Percentiles rank a stretch among this genome's conserved stretches.
Evolutionary conservation across 2,797 vertebrate species (phyloP).

Genomic region (Sebastes ruberrimus): DNA sequence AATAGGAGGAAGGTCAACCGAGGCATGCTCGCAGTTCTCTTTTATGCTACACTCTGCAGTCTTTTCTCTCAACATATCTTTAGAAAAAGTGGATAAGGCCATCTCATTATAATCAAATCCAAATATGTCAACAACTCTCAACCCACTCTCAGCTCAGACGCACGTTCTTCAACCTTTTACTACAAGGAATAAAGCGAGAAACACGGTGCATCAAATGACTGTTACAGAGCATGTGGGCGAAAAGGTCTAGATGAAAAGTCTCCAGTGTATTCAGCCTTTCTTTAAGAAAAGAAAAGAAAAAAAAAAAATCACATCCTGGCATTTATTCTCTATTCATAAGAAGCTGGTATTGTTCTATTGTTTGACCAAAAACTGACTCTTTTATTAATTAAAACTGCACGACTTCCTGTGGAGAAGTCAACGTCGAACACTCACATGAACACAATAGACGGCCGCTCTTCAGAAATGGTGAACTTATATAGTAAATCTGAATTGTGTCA

Average conservation of each 20-base stretch:
- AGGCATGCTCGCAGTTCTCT: slow-evolving; percentile 44
- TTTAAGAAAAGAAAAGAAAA: slow-evolving; percentile 50
- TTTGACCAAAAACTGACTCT: slow-evolving; percentile 53
- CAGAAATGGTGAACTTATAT: slow-evolving; percentile 34
- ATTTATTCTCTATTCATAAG: slow-evolving; percentile 76
- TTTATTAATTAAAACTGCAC: slow-evolving; percentile 67
- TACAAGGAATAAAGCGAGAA: slow-evolving; percentile 50
- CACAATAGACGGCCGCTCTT: slow-evolving; percentile 5
- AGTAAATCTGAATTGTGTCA: slow-evolving; percentile 43
- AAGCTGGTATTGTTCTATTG: slow-evolving; percentile 78
- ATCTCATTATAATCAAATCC: slow-evolving; percentile 59
- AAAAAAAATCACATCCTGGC: slow-evolving; percentile 68
- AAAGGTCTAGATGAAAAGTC: slow-evolving; percentile 67
- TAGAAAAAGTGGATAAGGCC: slow-evolving; percentile 36
- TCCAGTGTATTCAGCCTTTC: slow-evolving; percentile 59
- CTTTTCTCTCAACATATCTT: slow-evolving; percentile 35
- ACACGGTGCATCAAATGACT: slow-evolving; percentile 56
- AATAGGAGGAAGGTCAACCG: slow-evolving; percentile 63
- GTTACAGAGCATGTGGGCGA: slow-evolving; percentile 51
- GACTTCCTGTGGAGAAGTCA: slow-evolving; percentile 70
- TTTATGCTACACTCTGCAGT: slow-evolving; percentile 52
- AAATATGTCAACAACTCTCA: slow-evolving; percentile 23
- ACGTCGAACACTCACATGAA: slow-evolving; percentile 40
- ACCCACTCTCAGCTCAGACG: slow-evolving; percentile 1
- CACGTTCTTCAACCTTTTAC: slow-evolving; percentile 48